phyloP scores from a whole-genome alignment of 2,113 vertebrate species.

The Rhagologus leucostigma region DNA sequence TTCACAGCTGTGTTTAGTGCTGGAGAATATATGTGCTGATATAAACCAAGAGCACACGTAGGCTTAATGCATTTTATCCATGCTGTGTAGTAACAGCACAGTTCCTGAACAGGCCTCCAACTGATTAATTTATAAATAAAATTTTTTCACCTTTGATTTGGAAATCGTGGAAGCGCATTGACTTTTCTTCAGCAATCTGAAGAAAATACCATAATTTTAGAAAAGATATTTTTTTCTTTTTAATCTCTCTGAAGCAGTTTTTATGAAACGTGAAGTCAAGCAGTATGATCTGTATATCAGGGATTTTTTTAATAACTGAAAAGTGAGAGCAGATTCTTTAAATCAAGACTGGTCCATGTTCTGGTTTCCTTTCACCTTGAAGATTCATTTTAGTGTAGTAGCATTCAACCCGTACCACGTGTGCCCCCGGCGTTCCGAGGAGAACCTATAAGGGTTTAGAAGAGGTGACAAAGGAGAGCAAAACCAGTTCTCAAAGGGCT shows the following conservation, averaged over 20 bases:
- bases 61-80: background rate
- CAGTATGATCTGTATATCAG: background rate
- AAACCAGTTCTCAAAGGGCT: background rate
- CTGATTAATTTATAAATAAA: background rate
- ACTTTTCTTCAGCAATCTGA: background rate
- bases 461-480: background rate
- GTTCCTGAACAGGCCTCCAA: background rate
- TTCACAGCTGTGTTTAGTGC: slow-evolving; percentile 44
- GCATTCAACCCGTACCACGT: background rate
- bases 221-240: background rate
- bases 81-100: background rate
- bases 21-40: slow-evolving; percentile 21
- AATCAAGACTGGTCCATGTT: background rate
- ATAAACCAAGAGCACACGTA: background rate
- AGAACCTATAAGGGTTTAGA: background rate
- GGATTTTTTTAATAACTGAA: background rate
- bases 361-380: background rate
- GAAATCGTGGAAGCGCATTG: background rate
- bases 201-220: background rate
- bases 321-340: background rate
- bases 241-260: background rate
- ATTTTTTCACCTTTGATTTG: background rate
- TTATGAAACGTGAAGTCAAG: background rate
- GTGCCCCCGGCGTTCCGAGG: background rate
- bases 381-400: background rate